Conservation (phyloP, 2,888 invertebrate genomes). For the Tribolium freemani region DNA sequence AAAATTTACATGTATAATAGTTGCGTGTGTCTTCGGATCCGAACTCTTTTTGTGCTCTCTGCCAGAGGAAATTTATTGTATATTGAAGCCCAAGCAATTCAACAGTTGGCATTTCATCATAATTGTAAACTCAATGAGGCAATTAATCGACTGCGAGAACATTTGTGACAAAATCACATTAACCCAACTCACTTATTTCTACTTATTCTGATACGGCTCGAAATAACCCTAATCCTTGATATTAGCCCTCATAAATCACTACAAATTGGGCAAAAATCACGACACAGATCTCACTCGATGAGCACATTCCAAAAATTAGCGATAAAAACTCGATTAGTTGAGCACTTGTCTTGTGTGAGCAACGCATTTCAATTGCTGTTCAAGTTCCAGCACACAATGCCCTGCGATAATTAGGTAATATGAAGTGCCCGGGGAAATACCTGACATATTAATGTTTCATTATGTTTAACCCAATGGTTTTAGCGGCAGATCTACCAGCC, state of each 20-base stretch:
- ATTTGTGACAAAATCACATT: constrained; percentile 25
- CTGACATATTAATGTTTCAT: constrained; percentile 34
- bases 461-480: constrained; percentile 26
- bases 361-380: constrained; percentile 26
- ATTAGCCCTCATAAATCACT: constrained; percentile 17
- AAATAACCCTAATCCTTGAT: constrained; percentile 22
- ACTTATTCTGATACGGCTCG: neutral
- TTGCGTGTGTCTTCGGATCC: constrained; percentile 34
- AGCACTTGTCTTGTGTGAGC: neutral
- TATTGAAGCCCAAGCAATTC: constrained; percentile 8
- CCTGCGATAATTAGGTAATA: constrained; percentile 26
- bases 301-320: constrained; percentile 22
- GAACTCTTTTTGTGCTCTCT: constrained; percentile 18
- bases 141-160: neutral
- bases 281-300: constrained; percentile 21
- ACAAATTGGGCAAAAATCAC: constrained; percentile 21
- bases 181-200: constrained; percentile 6
- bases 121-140: neutral
- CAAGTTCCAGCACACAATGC: constrained; percentile 20
- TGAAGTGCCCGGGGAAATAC: constrained; percentile 33
- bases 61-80: constrained; percentile 17
- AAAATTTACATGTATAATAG: constrained; percentile 40
- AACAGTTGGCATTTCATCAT: constrained; percentile 16
- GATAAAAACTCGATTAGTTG: neutral
- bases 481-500: constrained; percentile 29